Evolutionary conservation across 2,888 invertebrate genomes (phyloP), one percentile per base, ranked within the genome.

Genomic region (Criorhina ranunculi): DNA sequence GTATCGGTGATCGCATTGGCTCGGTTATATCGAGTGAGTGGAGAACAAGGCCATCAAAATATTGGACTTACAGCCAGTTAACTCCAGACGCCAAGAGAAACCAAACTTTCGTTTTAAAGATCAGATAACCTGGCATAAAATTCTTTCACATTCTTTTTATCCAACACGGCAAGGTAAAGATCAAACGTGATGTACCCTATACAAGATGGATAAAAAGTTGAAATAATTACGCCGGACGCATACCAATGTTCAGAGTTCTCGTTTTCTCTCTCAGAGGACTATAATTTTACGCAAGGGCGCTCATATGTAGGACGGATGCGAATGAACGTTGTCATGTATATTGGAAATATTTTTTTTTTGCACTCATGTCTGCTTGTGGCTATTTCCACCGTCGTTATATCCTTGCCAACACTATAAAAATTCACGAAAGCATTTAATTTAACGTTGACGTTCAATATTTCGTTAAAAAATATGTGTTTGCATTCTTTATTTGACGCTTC

Each of bases 281-380:
- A 57, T 49, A 62, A 62, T 73, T 73, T 51, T 17, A 73, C 53
- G 75, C 64, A 29, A 55, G 17, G 31, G 46, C 40, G 24, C 35
- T 9, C 33, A 33, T 31, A 62, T 42, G 17, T 12, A 51, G 31
- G 7, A 51, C 51, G 42, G 44, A 73, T 35, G 11, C 31, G n/a
- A 17, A 11, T 53, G 42, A 53, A 44, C 53, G 62, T 60, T 55
- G 62, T 53, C 51, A 73, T 70, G 57, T 12, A 46, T 35, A 69
- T 44, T 69, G 42, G 15, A 24, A 17, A 19, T 12, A 49, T 37
- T 15, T 59, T n/a, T 49, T 35, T 51, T 35, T 9, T 66, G n/a
- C n/a, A n/a, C n/a, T n/a, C n/a, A n/a, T 33, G 5, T 42, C 15
- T 2, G 29, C 5, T 51, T n/a, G 37, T 51, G 29, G 37, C 37